Conservation (phyloP, 2,113 vertebrate species). For the Amphilophus citrinellus region DNA sequence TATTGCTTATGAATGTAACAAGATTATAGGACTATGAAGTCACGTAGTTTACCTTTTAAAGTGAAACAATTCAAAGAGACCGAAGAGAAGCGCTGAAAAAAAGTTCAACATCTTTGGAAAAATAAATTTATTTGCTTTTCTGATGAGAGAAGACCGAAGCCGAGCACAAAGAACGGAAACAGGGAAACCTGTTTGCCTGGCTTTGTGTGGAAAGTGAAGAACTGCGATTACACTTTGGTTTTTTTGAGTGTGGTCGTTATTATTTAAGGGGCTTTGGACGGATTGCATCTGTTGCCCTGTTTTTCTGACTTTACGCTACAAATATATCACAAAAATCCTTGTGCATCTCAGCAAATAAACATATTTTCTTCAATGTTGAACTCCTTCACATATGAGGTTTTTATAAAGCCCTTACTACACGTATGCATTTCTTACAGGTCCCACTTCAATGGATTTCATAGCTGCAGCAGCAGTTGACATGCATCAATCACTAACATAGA, state of each 20-base stretch:
- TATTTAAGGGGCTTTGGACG: not conserved
- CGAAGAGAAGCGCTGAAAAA: not conserved
- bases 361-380: not conserved
- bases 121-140: not conserved
- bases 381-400: conserved; percentile 1
- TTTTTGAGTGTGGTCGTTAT: not conserved
- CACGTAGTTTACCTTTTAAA: not conserved
- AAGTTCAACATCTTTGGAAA: not conserved
- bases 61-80: not conserved
- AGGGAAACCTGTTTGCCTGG: not conserved
- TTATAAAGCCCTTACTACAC: conserved; percentile 32
- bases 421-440: not conserved
- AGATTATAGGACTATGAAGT: not conserved
- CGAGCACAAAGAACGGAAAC: not conserved
- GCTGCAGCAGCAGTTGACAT: conserved; percentile 39
- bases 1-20: conserved; percentile 26
- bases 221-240: not conserved
- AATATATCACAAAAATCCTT: too few relatives aligned
- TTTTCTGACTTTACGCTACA: not conserved
- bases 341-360: not conserved
- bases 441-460: conserved; percentile 2
- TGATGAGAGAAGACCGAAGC: not conserved
- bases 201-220: not conserved
- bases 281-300: not conserved
- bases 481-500: conserved; percentile 54